These are phyloP conservation scores for Conopomorpha cramerella DNA, from an alignment of 1,140 invertebrate species.

Conservation along the genomic window DNA sequence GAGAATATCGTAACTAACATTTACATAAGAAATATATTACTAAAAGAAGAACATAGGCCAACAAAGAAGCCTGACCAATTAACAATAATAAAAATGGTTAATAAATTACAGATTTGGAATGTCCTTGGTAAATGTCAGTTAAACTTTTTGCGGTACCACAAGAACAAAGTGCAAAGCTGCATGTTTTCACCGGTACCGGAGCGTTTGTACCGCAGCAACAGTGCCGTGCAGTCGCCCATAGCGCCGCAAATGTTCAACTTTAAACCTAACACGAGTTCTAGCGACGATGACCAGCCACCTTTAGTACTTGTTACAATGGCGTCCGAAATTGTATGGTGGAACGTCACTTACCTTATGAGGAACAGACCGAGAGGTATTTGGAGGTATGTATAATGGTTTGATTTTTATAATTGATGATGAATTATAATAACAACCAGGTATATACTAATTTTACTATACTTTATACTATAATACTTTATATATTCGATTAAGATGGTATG, in stretches of 20 bases:
- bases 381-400: too few species aligned
- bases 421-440: too few species aligned
- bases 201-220: constrained; percentile 8
- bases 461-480: too few species aligned
- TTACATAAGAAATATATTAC: too few species aligned
- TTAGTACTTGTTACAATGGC: constrained; percentile 39
- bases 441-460: too few species aligned
- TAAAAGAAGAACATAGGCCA: too few species aligned
- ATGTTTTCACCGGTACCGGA: constrained; percentile 33
- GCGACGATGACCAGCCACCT: constrained; percentile 23
- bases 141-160: constrained; percentile 32
- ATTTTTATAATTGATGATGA: too few species aligned
- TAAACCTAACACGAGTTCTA: constrained; percentile 3
- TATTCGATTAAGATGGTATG: too few species aligned
- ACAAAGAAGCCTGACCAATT: too few species aligned
- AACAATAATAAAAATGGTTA: background rate
- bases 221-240: background rate
- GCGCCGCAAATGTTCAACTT: background rate
- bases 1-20: too few species aligned
- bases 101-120: constrained; percentile 31
- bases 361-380: too few species aligned
- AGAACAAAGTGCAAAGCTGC: constrained; percentile 33
- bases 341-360: constrained; percentile 27
- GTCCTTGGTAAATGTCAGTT: constrained; percentile 29
- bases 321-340: constrained; percentile 45